phyloP scores from a whole-genome alignment of 2,113 vertebrate species.

The Psophia crepitans region DNA sequence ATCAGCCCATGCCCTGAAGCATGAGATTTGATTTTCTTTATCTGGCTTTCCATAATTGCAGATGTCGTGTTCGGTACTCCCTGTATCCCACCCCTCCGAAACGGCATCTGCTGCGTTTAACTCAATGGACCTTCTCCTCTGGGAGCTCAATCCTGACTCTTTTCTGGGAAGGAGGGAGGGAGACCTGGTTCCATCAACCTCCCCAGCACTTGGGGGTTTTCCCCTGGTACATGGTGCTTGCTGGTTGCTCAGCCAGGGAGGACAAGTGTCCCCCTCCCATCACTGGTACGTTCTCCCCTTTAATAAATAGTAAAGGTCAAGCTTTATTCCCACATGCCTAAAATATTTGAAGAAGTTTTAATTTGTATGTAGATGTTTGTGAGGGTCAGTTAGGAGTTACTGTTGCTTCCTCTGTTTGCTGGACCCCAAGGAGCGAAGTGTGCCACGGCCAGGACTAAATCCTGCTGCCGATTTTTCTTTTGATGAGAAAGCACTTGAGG shows the following conservation, averaged over 20 bases:
- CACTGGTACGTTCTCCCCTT: rapidly evolving
- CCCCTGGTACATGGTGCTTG: not conserved
- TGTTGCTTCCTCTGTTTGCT: not conserved
- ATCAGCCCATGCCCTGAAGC: conserved; percentile 51
- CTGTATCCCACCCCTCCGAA: conserved; percentile 2
- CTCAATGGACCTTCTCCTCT: conserved; percentile 11
- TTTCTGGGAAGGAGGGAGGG: not conserved
- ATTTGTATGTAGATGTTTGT: not conserved
- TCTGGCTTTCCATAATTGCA: conserved; percentile 37
- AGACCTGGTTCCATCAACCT: not conserved
- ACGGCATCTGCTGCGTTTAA: conserved; percentile 14
- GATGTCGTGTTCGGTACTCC: not conserved
- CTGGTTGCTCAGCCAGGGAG: not conserved
- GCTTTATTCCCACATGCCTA: not conserved
- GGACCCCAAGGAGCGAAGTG: not conserved
- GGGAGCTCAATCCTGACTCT: not conserved
- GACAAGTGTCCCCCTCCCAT: not conserved
- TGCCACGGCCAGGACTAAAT: not conserved
- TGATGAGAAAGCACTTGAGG: not conserved
- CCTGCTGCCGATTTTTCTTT: not conserved
- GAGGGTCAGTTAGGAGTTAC: not conserved
- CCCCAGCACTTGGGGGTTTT: not conserved
- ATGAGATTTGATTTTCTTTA: conserved; percentile 67
- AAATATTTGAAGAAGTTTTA: not conserved
- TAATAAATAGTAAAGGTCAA: rapidly evolving